phyloP scores from a whole-genome alignment of 92 coral and sea anemone species.

The Phenganax subtilis region DNA sequence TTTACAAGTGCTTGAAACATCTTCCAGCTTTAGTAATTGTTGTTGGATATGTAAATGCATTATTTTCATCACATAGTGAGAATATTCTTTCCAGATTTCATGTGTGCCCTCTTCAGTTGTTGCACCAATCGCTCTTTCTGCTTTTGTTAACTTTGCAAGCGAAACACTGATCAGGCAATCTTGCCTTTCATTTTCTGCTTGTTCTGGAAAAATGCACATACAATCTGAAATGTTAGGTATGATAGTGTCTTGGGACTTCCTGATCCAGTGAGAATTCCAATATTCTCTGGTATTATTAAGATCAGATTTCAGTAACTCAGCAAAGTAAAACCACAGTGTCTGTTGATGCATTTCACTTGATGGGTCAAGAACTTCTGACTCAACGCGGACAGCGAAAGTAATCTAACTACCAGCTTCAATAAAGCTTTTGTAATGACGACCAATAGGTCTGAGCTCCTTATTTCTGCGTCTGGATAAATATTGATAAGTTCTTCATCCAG shows the following conservation, averaged over 20 bases:
- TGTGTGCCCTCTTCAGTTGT: background rate
- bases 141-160: constrained; percentile 42
- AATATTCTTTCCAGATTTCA: constrained; percentile 47
- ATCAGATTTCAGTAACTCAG: constrained; percentile 54
- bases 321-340: constrained; percentile 63
- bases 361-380: constrained; percentile 55
- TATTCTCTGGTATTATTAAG: constrained; percentile 51
- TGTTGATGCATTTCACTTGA: constrained; percentile 54
- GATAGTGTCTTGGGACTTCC: constrained; percentile 57
- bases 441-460: constrained; percentile 59
- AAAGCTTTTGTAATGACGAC: constrained; percentile 53
- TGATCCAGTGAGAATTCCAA: constrained; percentile 62
- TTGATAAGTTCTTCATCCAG: constrained; percentile 52
- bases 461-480: constrained; percentile 54
- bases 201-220: constrained; percentile 59
- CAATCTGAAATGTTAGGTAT: constrained; percentile 55
- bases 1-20: constrained; percentile 54
- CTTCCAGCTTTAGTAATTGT: constrained; percentile 57
- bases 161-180: constrained; percentile 49
- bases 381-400: constrained; percentile 30
- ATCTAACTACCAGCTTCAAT: constrained; percentile 61
- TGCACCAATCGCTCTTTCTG: constrained; percentile 46
- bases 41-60: constrained; percentile 47
- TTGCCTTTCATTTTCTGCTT: constrained; percentile 33
- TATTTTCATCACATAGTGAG: constrained; percentile 59